Percentiles rank a stretch among this genome's conserved stretches.
Conservation (phyloP, 2,888 invertebrate species). For the Oasisia sp. region DNA sequence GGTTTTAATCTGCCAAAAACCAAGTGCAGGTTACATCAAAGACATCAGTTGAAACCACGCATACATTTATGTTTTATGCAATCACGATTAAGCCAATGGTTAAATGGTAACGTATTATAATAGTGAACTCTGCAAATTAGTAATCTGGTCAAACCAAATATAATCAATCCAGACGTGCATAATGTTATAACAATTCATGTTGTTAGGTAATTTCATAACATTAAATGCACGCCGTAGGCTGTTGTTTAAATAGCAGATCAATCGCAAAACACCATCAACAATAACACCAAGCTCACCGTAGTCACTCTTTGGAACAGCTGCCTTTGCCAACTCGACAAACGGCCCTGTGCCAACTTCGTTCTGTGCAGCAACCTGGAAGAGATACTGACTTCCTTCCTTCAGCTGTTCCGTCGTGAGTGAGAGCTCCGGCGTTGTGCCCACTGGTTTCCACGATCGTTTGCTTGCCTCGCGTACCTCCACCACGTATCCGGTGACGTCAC, state of each 20-base stretch:
- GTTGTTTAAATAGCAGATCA: neutral
- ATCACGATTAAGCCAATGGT: neutral
- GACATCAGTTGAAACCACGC: neutral
- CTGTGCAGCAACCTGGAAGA: constrained; percentile 86
- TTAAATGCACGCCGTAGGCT: neutral
- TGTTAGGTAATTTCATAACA: neutral
- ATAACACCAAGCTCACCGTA: constrained; percentile 73
- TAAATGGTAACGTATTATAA: neutral
- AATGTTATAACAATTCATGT: neutral
- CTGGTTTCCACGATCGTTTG: constrained; percentile 31
- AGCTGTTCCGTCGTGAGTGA: constrained; percentile 43
- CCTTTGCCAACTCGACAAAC: constrained; percentile 44
- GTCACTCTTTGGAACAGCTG: constrained; percentile 52
- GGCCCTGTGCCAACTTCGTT: constrained; percentile 79
- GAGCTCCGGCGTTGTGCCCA: constrained; percentile 1
- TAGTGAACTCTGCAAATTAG: neutral
- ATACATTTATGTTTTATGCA: neutral
- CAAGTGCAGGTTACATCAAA: neutral
- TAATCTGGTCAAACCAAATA: neutral
- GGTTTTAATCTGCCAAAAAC: neutral
- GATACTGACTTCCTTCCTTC: constrained; percentile 70
- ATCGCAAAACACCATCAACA: neutral
- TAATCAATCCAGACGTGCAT: neutral
- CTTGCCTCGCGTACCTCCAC: constrained; percentile 44
- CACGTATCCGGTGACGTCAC: constrained; percentile 46